Evolutionary conservation across 2,113 vertebrate species (phyloP), one percentile per base, ranked within the genome.

Genomic region (Petrocephalus zakoni): DNA sequence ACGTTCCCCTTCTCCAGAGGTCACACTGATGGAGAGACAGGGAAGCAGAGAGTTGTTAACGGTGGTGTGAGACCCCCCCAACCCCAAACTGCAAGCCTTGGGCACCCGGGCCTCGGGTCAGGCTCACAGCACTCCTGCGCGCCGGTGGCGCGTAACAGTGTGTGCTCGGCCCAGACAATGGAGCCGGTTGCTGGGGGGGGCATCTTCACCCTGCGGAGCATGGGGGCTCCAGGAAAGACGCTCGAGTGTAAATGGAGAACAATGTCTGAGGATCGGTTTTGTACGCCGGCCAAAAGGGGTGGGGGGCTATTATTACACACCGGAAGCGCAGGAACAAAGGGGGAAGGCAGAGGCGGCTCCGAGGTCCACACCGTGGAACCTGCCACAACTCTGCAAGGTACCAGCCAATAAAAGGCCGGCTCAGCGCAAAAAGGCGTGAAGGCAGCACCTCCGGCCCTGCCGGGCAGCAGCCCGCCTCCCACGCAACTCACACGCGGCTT

Each of bases 241-340:
- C 85, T 91, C 90, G 92, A 93, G 92, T 92, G 92, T 89, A 92
- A 89, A 91, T 84, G 75, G 46, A 88, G 89, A 91, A 94, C 94
- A 94, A 93, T 93, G 93, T 91, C 91, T 88, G 89, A 89, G 91
- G 90, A 92, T 89, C 75, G 87, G 85, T 92, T 88, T 90, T 92
- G 92, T 92, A 88, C 90, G 90, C 53, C 82, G 88, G 92, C 90
- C 91, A 91, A 88, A 87, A 89, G 19, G 84, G 42, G 42, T 37
- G 87, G 61, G 29, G 2, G 58, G 53, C 61, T 78, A 93, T 94
- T 93, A 93, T 93, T 86, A 90, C 87, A 89, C 85, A 88, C 89
- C 90, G 92, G 90, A 90, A 92, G 89, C 86, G 22, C 47, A 90
- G 55, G 85, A 2, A n/a, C 87, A 91, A 89, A 91, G 87, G 90